These are phyloP conservation scores for Corynorhinus townsendii DNA, from an alignment of 2,113 vertebrate genomes.

Conservation along the genomic window DNA sequence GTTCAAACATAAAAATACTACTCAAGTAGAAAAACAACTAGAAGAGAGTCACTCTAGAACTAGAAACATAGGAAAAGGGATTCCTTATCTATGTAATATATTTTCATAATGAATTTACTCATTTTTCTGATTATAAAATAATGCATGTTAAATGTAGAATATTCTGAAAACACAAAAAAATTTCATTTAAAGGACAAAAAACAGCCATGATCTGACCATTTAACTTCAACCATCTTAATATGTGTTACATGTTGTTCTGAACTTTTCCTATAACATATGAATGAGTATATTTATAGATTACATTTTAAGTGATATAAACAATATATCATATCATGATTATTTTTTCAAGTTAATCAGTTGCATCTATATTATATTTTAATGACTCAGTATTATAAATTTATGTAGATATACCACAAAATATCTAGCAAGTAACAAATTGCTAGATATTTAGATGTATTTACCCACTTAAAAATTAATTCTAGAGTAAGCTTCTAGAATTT, in stretches of 20 bases:
- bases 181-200: not conserved
- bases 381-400: not conserved
- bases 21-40: not conserved
- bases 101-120: not conserved
- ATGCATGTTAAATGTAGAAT: not conserved
- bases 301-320: not conserved
- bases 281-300: not conserved
- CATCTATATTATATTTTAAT: not conserved
- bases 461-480: not conserved
- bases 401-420: not conserved
- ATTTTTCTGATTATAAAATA: not conserved
- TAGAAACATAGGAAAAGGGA: not conserved
- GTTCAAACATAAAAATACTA: not conserved
- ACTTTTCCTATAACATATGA: not conserved
- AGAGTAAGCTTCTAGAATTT: not conserved
- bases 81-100: not conserved
- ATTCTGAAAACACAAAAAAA: not conserved
- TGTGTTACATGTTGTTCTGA: not conserved
- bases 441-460: not conserved
- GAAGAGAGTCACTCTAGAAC: not conserved
- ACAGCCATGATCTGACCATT: not conserved
- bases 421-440: not conserved
- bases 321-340: not conserved
- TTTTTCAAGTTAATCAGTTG: not conserved
- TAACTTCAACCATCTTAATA: not conserved